phyloP scores from a whole-genome alignment of 2,113 vertebrate genomes.

The Lasiurus borealis region DNA sequence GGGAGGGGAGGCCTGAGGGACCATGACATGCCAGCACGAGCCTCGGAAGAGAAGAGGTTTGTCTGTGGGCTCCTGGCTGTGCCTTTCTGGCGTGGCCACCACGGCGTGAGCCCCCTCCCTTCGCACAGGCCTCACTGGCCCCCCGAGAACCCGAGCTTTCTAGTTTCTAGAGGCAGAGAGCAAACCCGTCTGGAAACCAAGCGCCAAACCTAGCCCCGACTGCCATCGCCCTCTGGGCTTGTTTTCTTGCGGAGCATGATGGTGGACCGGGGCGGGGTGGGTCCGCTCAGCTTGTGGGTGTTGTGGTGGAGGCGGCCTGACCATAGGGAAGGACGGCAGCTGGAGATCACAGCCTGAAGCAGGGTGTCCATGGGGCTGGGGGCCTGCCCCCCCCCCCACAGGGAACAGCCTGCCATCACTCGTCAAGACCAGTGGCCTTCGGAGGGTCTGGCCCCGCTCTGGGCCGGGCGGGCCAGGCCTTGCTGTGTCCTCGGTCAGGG shows the following conservation, averaged over 20 bases:
- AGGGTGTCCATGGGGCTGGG: neutral
- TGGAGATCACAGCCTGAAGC: neutral
- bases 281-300: neutral
- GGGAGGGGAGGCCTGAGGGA: neutral
- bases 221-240: neutral
- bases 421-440: neutral
- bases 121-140: neutral
- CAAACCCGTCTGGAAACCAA: neutral
- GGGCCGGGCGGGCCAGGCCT: neutral
- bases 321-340: too few species aligned
- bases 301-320: neutral
- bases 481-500: neutral
- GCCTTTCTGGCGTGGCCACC: neutral
- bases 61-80: neutral
- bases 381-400: neutral
- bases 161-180: neutral
- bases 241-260: neutral
- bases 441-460: neutral
- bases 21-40: neutral
- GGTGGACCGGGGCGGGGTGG: neutral
- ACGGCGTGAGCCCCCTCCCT: too few species aligned
- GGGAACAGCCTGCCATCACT: neutral
- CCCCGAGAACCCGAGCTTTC: neutral
- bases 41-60: neutral
- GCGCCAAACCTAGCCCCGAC: neutral